Evolutionary conservation across 2,797 vertebrate species (phyloP).

Genomic region (Eupleurogrammus muticus): DNA sequence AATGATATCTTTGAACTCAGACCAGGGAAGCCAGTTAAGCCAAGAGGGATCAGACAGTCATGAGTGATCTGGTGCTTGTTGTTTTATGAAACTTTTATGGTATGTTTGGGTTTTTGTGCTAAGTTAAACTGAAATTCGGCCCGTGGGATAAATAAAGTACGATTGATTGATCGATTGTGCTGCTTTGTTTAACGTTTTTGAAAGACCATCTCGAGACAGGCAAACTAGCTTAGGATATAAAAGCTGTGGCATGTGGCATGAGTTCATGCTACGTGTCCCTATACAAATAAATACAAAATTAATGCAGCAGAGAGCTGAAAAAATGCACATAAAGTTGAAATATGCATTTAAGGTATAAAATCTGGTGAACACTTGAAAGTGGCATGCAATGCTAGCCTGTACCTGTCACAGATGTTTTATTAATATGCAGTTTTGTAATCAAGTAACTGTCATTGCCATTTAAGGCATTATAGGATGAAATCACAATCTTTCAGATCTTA

Average conservation of each 20-base stretch:
- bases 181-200: neutral
- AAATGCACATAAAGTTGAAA: neutral
- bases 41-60: neutral
- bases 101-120: neutral
- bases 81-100: neutral
- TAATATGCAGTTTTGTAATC: neutral
- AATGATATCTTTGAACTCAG: conserved; percentile 9
- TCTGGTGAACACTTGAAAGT: neutral
- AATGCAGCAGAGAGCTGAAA: conserved; percentile 2
- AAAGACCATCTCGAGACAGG: neutral
- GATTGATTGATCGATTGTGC: no score
- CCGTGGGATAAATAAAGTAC: no score
- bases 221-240: neutral
- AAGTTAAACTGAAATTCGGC: no score
- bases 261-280: neutral
- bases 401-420: neutral
- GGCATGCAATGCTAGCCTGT: neutral
- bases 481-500: no score
- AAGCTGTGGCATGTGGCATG: neutral
- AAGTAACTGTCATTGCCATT: conserved; percentile 2
- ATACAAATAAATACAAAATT: neutral
- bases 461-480: neutral
- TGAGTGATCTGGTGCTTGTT: neutral
- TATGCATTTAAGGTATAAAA: neutral
- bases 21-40: conserved; percentile 3